Conservation (phyloP, 2,888 invertebrate genomes). For the Archips xylosteana region DNA sequence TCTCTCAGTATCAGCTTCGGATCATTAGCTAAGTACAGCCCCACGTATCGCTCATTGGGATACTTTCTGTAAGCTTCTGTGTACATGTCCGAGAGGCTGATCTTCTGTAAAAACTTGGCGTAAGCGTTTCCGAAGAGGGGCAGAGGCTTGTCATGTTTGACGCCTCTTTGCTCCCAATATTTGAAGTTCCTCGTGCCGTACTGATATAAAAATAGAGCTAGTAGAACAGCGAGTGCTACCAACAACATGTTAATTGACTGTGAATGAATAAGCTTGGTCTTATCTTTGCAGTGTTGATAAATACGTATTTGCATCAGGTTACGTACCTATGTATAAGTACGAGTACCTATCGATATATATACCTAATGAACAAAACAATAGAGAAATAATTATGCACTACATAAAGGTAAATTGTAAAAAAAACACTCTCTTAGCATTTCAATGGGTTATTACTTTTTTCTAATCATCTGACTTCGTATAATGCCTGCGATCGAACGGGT, state of each 20-base stretch:
- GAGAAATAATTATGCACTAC: no score
- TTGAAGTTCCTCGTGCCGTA: conserved; percentile 48
- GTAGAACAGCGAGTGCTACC: background rate
- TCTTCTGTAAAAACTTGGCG: conserved; percentile 42
- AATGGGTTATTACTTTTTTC: no score
- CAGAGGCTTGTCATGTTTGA: conserved; percentile 48
- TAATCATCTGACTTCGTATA: no score
- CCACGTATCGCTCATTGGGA: conserved; percentile 56
- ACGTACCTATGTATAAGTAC: background rate
- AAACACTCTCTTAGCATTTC: no score
- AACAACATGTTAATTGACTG: background rate
- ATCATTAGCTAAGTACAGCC: conserved; percentile 50
- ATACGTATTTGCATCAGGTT: background rate
- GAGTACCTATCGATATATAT: no score
- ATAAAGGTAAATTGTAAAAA: no score
- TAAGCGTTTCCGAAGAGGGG: conserved; percentile 48
- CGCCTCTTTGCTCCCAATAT: conserved; percentile 48
- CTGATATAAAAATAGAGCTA: conserved; percentile 34
- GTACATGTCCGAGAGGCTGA: conserved; percentile 48
- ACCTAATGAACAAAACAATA: no score
- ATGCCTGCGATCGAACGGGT: no score
- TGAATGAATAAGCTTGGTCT: background rate
- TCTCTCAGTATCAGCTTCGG: conserved; percentile 54
- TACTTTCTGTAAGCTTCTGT: conserved; percentile 48
- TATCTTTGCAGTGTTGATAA: background rate